phyloP scores from a whole-genome alignment of 2,888 invertebrate genomes.

The Drosophila niveifrons region DNA sequence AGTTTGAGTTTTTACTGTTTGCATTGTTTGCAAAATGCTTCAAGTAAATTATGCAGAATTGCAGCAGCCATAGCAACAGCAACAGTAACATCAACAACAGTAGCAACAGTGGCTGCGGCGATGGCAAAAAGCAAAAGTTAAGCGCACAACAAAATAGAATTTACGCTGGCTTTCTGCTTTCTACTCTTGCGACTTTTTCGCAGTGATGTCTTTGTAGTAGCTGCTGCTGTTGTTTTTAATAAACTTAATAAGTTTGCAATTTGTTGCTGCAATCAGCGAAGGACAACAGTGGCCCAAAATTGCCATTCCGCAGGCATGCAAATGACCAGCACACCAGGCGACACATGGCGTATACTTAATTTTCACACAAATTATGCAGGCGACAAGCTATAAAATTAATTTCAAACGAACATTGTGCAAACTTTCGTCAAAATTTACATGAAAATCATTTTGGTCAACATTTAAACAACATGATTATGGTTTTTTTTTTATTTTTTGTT shows the following conservation, averaged over 20 bases:
- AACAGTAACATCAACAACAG: neutral
- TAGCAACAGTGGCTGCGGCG: constrained; percentile 16
- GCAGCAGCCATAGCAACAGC: constrained; percentile 44
- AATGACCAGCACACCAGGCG: constrained; percentile 53
- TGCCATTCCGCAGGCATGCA: constrained; percentile 56
- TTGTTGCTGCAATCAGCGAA: constrained; percentile 72
- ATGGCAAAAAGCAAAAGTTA: constrained; percentile 64
- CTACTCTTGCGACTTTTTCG: constrained; percentile 39
- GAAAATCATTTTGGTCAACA: constrained; percentile 18
- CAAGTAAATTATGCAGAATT: constrained; percentile 77
- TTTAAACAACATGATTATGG: constrained; percentile 12
- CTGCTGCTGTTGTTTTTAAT: constrained; percentile 68
- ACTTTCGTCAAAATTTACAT: constrained; percentile 35
- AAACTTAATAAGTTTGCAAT: constrained; percentile 78
- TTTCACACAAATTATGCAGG: constrained; percentile 63
- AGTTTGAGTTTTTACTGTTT: constrained; percentile 29
- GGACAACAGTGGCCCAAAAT: constrained; percentile 43
- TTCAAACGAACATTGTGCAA: constrained; percentile 41
- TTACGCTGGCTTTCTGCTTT: constrained; percentile 53
- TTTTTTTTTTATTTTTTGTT: neutral
- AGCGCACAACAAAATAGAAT: constrained; percentile 69
- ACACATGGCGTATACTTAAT: constrained; percentile 73
- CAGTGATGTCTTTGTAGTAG: constrained; percentile 60
- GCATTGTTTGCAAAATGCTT: constrained; percentile 73
- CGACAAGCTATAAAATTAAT: constrained; percentile 60